These are phyloP conservation scores for Notamacropus eugenii DNA, from an alignment of 2,797 vertebrate genomes.

Conservation along the genomic window DNA sequence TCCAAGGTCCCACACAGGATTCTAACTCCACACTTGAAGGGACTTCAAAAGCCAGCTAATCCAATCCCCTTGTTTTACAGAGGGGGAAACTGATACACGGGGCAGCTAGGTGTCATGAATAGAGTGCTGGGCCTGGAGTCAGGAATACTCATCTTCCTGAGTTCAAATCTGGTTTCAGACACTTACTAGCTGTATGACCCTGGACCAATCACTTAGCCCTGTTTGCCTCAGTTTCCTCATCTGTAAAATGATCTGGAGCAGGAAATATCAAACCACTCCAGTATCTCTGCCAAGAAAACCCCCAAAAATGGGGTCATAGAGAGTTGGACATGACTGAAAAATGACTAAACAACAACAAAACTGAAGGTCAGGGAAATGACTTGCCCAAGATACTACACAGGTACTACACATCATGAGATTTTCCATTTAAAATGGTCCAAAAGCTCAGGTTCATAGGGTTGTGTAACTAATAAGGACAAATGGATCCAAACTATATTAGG, in stretches of 20 bases:
- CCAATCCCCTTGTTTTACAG: background rate
- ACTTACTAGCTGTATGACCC: background rate
- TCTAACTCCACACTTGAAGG: background rate
- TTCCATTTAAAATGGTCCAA: background rate
- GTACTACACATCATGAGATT: background rate
- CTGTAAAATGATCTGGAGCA: background rate
- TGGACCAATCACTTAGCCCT: background rate
- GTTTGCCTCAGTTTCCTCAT: background rate
- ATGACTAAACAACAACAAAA: background rate
- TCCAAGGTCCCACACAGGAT: background rate
- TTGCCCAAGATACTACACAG: background rate
- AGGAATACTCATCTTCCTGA: background rate
- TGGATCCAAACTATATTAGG: constrained; percentile 10
- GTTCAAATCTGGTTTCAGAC: background rate
- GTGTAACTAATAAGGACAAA: background rate
- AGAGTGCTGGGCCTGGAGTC: background rate
- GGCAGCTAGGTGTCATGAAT: background rate
- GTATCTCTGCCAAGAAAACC: background rate
- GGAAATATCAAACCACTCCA: background rate
- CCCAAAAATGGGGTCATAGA: background rate
- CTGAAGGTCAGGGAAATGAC: background rate
- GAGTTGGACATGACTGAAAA: background rate
- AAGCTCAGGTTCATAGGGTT: background rate
- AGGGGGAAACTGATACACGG: background rate
- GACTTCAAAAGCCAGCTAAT: background rate